Base-by-base conservation (phyloP, 2,113 vertebrate species). In the Macaca mulatta region DNA sequence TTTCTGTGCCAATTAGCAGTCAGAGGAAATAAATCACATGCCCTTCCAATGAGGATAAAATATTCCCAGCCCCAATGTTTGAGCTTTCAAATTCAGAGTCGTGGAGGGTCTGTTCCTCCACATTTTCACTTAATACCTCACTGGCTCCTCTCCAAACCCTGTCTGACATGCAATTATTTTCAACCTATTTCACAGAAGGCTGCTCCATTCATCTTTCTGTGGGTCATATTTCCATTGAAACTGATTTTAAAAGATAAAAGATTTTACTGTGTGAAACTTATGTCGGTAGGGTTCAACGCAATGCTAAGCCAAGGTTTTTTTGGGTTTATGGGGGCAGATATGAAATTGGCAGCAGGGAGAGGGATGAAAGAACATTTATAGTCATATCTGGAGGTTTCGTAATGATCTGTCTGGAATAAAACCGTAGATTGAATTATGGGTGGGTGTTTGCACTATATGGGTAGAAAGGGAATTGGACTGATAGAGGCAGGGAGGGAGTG, bases 111-210 rank as follows among this genome's bases (percentile, higher is more conserved):
- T 48, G 52, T 20, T 69, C 55, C n/a, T 48, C 78, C 55, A 74
- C 61, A 48, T 78, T 96, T 94, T 83, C 90, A 16, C 84, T 67
- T 64, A 77, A 80, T 93, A 67, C 92, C 25, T 87, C 35, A 25
- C 52, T 96, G 97, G 96, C 95, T 94, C 27, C 81, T 92, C 38
- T 94, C 95, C 98, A 92, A 96, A 97, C 85, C 69, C 96, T 88
- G 67, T n/a, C 94, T 93, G 98, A 97, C 87, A 70, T 32, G 72
- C 92, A 94, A 93, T 97, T 96, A 97, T 95, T 97, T 78, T 93
- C 93, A 89, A 48, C 84, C 96, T 92, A 52, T 72, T 96, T 96
- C 97, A 94, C 88, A 82, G 93, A 89, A 95, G 61, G 81, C 87
- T 74, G 70, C 17, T 90, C 87, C 77, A 97, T 95, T 98, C 90